A percentile compares a stretch with the other conserved stretches of the same genome.
Evolutionary conservation across 2,888 invertebrate genomes (phyloP).

Genomic region (Pseudeuparius sepicola): DNA sequence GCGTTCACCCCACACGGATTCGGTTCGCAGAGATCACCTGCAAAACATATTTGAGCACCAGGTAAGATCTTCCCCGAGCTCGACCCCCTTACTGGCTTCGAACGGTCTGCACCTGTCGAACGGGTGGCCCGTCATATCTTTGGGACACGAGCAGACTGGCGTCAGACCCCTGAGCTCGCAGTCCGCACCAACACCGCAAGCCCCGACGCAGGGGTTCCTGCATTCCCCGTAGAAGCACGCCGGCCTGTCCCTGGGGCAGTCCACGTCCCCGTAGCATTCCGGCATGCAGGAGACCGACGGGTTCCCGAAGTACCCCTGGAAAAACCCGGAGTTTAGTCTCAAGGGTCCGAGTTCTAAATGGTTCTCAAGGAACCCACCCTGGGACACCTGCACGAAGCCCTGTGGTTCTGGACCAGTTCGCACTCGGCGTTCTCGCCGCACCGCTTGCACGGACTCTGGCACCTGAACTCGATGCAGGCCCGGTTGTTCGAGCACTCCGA

Average conservation of each 20-base stretch:
- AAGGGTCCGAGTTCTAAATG: constrained; percentile 1
- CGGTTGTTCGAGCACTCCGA: constrained; percentile 58
- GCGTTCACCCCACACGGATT: constrained; percentile 80
- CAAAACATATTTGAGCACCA: background rate
- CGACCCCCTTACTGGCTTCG: constrained; percentile 56
- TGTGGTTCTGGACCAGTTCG: constrained; percentile 61
- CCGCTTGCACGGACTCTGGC: constrained; percentile 62
- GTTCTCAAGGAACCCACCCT: constrained; percentile 43
- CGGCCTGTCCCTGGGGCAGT: constrained; percentile 67
- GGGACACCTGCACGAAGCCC: constrained; percentile 70
- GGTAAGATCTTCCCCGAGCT: background rate
- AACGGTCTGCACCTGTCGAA: constrained; percentile 74
- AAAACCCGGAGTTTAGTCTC: constrained; percentile 1
- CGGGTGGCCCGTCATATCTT: constrained; percentile 80
- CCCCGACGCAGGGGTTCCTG: constrained; percentile 71
- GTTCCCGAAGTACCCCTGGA: constrained; percentile 57
- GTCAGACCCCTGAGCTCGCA: constrained; percentile 70
- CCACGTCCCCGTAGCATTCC: constrained; percentile 69
- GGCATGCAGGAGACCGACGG: constrained; percentile 66
- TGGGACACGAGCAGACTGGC: constrained; percentile 78
- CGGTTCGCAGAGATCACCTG: constrained; percentile 74
- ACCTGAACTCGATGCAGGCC: constrained; percentile 65
- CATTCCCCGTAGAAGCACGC: constrained; percentile 76
- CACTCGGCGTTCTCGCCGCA: constrained; percentile 76
- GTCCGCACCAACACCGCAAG: constrained; percentile 70